Evolutionary conservation across 2,888 invertebrate species (phyloP).

Genomic region (Electrophaes corylata): DNA sequence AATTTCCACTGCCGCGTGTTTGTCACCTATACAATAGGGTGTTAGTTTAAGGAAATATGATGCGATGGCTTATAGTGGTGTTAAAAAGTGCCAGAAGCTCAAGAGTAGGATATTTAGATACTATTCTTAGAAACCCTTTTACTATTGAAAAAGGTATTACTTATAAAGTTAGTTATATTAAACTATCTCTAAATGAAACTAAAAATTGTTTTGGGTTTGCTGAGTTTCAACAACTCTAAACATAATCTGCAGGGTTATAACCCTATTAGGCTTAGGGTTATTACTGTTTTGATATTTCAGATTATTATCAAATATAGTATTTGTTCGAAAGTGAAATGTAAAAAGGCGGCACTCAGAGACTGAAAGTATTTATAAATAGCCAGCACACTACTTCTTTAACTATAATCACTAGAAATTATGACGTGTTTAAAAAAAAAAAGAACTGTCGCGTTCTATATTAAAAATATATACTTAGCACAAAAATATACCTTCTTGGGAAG

Average conservation of each 20-base stretch:
- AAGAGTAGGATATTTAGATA: conserved; percentile 24
- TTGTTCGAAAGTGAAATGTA: neutral
- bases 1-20: conserved; percentile 18
- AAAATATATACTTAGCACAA: neutral
- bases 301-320: neutral
- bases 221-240: conserved; percentile 2
- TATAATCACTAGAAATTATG: neutral
- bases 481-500: neutral
- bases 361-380: neutral
- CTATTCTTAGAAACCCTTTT: conserved; percentile 19
- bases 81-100: conserved; percentile 23
- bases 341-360: neutral
- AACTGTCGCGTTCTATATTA: neutral
- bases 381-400: neutral
- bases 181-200: neutral
- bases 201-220: neutral
- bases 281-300: neutral
- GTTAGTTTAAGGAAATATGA: conserved; percentile 10
- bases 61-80: conserved; percentile 16
- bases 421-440: neutral
- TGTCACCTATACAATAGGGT: conserved; percentile 6
- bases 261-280: too few species aligned
- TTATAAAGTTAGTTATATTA: conserved; percentile 3
- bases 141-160: conserved; percentile 17
- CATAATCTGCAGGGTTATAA: too few species aligned